Evolutionary conservation across 2,113 vertebrate genomes (phyloP), one percentile per base, ranked within the genome.

Genomic region (Sander vitreus): DNA sequence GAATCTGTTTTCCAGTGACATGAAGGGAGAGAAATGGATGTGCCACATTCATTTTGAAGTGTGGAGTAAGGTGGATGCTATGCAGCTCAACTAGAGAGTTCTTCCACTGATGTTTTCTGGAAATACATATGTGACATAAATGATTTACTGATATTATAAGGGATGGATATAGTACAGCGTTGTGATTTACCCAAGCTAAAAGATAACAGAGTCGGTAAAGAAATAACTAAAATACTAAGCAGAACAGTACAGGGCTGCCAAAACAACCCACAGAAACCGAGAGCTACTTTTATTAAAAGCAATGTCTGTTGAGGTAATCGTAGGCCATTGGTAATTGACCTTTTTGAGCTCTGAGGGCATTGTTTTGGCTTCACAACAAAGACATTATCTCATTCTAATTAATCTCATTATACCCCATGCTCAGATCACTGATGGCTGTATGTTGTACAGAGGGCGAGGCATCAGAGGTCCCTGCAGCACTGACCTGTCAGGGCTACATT

Each of bases 381-480:
- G 78, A 85, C 62, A 89, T 91, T 86, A 91, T 86, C 72, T 80
- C 75, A 30, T 79, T 43, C 73, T 88, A 80, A 91, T 92, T 84
- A 92, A 87, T 86, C 76, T 64, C 75, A 83, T 85, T 83, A 85
- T 23, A 76, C 71, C 36, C 16, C 69, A 70, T 33, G 39, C 78
- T 72, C 63, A 81, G 85, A 80, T 90, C 76, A 88, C 57, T 51
- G 62, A 77, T 80, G 45, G 45, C 59, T 63, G 63, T 58, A 47
- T 81, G 70, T 76, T 73, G 82, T 33, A 57, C 67, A 23, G 57
- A 73, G 21, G 73, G 48, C 4, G 16, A 69, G 43, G 76, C 68
- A 54, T 59, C 58, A 36, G 4, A 74, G 57, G 6, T 43, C 66
- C 23, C 51, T 48, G 45, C 73, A 27, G 73, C 1, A 15, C 60